Conservation (phyloP, 1,140 invertebrate species). For the Drosophila pectinifera region DNA sequence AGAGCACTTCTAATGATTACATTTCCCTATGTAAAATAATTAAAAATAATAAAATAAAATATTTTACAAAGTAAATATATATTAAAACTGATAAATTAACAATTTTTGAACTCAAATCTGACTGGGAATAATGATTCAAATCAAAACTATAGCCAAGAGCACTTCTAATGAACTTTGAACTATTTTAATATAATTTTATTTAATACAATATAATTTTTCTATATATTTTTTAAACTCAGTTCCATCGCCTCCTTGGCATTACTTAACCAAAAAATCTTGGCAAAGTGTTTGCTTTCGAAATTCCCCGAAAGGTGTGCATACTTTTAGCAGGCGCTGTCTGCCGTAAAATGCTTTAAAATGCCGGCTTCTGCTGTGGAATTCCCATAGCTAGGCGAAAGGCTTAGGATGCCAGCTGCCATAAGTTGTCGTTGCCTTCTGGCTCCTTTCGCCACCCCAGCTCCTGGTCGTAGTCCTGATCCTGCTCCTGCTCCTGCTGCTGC, state of each 20-base stretch:
- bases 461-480: not conserved
- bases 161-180: too few relatives aligned
- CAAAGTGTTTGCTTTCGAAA: not conserved
- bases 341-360: constrained; percentile 59
- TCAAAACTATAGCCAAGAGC: too few relatives aligned
- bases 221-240: too few relatives aligned
- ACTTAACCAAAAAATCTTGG: not conserved
- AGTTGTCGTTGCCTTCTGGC: constrained; percentile 61
- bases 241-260: not conserved
- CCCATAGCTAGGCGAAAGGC: constrained; percentile 53
- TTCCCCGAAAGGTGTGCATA: constrained; percentile 23
- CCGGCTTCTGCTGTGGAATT: constrained; percentile 47
- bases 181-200: too few relatives aligned
- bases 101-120: too few relatives aligned
- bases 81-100: too few relatives aligned
- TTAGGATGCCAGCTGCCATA: constrained; percentile 68
- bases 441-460: constrained; percentile 34
- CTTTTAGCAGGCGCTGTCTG: constrained; percentile 41
- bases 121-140: too few relatives aligned
- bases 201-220: too few relatives aligned
- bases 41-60: too few relatives aligned
- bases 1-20: too few relatives aligned
- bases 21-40: too few relatives aligned
- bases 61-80: too few relatives aligned
- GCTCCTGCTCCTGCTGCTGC: not conserved